Evolutionary conservation across 2,888 invertebrate species (phyloP), one percentile per base, ranked within the genome.

Genomic region (Fragum sueziense): DNA sequence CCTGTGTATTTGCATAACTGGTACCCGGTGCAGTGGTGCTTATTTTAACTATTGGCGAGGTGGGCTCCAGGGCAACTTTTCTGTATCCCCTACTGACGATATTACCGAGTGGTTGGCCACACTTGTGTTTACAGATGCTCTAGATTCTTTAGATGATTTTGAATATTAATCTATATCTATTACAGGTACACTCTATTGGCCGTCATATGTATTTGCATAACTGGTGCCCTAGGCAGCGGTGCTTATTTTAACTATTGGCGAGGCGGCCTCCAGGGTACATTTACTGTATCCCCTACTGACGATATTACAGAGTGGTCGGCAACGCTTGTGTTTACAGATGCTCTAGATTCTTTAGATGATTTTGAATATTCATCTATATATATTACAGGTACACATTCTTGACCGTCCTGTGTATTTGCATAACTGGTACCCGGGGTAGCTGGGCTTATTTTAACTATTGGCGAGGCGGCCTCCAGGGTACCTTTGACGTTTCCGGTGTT

Each of bases 41-140:
- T 59, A 76, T 6, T 73, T 41, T 20, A 68, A 74, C 22, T 52
- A 74, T 0, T 85, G 85, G 85, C 69, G 69, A 22, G 85, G 85
- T 1, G 82, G 82, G 1, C 82, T 80, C 62, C 71, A 76, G 37
- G 85, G 82, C 14, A 62, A 52, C 22, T 80, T 85, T 54, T 79
- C 76, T 0, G 65, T 85, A 0, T 47, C 65, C 20, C 74, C 85
- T 0, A 70, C 69, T 33, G 51, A 80, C 4, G 77, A 74, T 1
- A 70, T 87, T 17, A 81, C 82, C 59, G 85, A 85, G 25, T 88
- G 88, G 88, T 86, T 70, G 22, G 86, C 84, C 1, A 84, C 47
- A 47, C 17, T 47, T 14, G n/a, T n/a, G 17, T 47, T 47, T 14
- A 47, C 47, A 4, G 4, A 2, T 3, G 47, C 47, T 4, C 47